Conservation (phyloP, 2,797 vertebrate genomes). For the Ctenopoma multispine region DNA sequence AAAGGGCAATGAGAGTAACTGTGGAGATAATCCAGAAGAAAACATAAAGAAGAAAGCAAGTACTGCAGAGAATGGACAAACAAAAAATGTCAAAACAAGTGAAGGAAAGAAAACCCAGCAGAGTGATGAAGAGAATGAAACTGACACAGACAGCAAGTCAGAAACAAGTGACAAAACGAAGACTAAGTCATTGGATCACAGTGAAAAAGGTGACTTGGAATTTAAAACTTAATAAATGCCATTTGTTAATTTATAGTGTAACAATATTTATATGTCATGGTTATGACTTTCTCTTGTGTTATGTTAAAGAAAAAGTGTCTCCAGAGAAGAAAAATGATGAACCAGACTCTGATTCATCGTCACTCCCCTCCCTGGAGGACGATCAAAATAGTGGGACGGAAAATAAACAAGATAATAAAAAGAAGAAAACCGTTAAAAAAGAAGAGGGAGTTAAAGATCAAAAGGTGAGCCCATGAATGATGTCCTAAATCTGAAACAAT, state of each 20-base stretch:
- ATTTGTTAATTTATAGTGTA: too few relatives aligned
- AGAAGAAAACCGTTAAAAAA: constrained; percentile 52
- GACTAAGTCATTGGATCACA: constrained; percentile 38
- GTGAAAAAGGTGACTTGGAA: constrained; percentile 65
- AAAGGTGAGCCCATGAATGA: constrained; percentile 58
- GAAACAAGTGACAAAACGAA: constrained; percentile 25
- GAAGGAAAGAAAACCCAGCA: constrained; percentile 15
- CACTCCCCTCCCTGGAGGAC: constrained; percentile 78
- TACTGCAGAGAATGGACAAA: background rate
- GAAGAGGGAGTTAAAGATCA: constrained; percentile 29
- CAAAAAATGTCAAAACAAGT: background rate
- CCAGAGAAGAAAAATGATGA: constrained; percentile 26
- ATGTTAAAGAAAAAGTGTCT: constrained; percentile 35
- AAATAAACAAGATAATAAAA: constrained; percentile 34
- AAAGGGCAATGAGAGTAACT: constrained; percentile 8
- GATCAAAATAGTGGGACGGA: constrained; percentile 38
- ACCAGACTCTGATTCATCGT: constrained; percentile 80
- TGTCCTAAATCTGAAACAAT: background rate
- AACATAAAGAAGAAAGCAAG: constrained; percentile 6
- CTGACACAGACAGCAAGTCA: constrained; percentile 22
- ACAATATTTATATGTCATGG: background rate
- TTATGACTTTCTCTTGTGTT: constrained; percentile 8
- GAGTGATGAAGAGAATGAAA: constrained; percentile 40
- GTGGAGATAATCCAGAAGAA: constrained; percentile 37
- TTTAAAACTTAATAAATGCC: too few relatives aligned